Evolutionary conservation across 2,113 vertebrate species (phyloP).

Genomic region (Nicator chloris): DNA sequence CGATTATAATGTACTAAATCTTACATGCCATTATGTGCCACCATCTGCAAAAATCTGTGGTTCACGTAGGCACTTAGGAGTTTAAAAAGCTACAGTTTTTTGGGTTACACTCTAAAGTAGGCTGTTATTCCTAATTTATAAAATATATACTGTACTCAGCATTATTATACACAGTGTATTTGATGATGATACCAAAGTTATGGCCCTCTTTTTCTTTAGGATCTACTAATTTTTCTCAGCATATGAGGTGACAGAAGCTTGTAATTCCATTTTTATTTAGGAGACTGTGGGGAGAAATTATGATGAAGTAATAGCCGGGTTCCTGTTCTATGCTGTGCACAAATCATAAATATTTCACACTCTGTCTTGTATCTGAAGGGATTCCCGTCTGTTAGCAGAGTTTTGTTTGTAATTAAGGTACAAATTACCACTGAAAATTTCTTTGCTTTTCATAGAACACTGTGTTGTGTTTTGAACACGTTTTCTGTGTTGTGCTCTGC

Average conservation of each 20-base stretch:
- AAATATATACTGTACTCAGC: not conserved
- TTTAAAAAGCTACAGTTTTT: not conserved
- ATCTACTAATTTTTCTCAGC: not conserved
- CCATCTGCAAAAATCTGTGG: not conserved
- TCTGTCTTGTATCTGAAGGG: constrained; percentile 3
- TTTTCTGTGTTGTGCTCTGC: not conserved
- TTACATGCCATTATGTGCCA: not conserved
- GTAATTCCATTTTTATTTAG: constrained; percentile 36
- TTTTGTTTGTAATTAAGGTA: constrained; percentile 34
- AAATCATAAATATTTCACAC: constrained; percentile 52
- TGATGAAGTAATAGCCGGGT: not conserved
- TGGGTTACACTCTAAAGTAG: not conserved
- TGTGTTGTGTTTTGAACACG: not conserved
- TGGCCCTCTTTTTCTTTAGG: not conserved
- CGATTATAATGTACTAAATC: not conserved
- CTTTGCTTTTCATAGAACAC: not conserved
- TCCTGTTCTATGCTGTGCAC: not conserved
- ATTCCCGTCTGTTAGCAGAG: not conserved
- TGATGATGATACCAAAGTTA: not conserved
- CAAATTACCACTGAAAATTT: not conserved
- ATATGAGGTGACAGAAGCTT: constrained; percentile 1
- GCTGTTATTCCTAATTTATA: not conserved
- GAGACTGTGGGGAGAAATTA: not conserved
- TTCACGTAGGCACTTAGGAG: not conserved
- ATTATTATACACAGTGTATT: not conserved